These are phyloP conservation scores for Dendrolimus houi DNA, from an alignment of 2,888 invertebrate genomes.

Conservation along the genomic window DNA sequence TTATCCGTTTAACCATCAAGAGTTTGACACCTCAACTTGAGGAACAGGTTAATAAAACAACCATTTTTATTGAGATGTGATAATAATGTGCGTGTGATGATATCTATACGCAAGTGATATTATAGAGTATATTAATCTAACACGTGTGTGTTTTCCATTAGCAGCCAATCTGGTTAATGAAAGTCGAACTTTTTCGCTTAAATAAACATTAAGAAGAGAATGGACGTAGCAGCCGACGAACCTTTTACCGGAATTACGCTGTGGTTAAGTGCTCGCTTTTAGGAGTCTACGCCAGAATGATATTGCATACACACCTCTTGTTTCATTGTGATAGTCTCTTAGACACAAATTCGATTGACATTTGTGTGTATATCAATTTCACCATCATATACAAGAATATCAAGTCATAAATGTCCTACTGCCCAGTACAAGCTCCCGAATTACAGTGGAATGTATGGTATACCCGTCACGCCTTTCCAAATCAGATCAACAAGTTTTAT, in stretches of 20 bases:
- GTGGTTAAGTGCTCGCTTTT: slow-evolving; percentile 57
- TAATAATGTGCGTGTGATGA: slow-evolving; percentile 60
- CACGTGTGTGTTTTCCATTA: slow-evolving; percentile 49
- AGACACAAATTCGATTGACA: slow-evolving; percentile 8
- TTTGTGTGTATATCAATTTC: slow-evolving; percentile 3
- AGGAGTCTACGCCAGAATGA: slow-evolving; percentile 32
- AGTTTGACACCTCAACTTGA: slow-evolving; percentile 47
- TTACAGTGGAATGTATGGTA: no score
- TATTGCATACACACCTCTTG: slow-evolving; percentile 27
- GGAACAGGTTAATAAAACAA: slow-evolving; percentile 51
- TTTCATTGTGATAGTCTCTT: slow-evolving; percentile 4
- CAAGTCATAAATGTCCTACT: no score
- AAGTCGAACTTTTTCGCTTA: slow-evolving; percentile 64
- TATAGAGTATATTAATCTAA: slow-evolving; percentile 40
- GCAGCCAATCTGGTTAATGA: slow-evolving; percentile 63
- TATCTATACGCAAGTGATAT: slow-evolving; percentile 35
- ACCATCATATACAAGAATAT: no score
- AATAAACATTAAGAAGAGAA: slow-evolving; percentile 67
- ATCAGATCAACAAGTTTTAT: no score
- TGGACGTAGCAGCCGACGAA: slow-evolving; percentile 43
- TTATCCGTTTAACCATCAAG: slow-evolving; percentile 45
- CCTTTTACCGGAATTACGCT: slow-evolving; percentile 67
- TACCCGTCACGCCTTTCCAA: no score
- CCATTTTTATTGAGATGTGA: slow-evolving; percentile 52
- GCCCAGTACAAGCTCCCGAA: no score